Evolutionary conservation across 2,888 invertebrate genomes (phyloP).

Genomic region (Antitype chi): DNA sequence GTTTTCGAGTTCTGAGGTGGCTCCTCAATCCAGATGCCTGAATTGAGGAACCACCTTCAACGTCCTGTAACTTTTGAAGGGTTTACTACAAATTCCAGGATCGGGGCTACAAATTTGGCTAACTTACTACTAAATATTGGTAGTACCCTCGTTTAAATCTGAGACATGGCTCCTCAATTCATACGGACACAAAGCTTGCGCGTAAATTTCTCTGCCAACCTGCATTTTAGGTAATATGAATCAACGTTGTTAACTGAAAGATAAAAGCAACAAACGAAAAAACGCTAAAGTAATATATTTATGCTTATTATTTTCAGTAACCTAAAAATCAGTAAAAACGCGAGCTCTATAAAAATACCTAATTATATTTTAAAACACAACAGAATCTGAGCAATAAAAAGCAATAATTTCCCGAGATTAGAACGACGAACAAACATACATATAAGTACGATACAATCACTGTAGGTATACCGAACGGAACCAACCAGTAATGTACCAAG

Average conservation of each 20-base stretch:
- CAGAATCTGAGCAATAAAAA: conserved; percentile 61
- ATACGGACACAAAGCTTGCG: too few species aligned
- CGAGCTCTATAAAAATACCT: conserved; percentile 53
- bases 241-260: not conserved
- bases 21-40: too few species aligned
- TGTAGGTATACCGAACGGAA: conserved; percentile 68
- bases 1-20: too few species aligned
- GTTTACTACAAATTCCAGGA: too few species aligned
- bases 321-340: conserved; percentile 22
- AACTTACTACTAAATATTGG: too few species aligned
- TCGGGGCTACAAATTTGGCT: too few species aligned
- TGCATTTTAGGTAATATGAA: not conserved
- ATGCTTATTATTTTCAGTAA: conserved; percentile 34
- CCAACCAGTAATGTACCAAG: conserved; percentile 75
- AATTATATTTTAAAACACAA: conserved; percentile 61
- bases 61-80: too few species aligned
- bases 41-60: too few species aligned
- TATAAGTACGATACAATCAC: conserved; percentile 65
- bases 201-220: too few species aligned
- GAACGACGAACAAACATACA: conserved; percentile 55
- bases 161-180: too few species aligned
- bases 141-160: too few species aligned
- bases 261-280: not conserved
- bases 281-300: conserved; percentile 1
- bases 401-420: conserved; percentile 64